Conservation (phyloP, 2,888 invertebrate species). For the Agriopis leucophaearia region DNA sequence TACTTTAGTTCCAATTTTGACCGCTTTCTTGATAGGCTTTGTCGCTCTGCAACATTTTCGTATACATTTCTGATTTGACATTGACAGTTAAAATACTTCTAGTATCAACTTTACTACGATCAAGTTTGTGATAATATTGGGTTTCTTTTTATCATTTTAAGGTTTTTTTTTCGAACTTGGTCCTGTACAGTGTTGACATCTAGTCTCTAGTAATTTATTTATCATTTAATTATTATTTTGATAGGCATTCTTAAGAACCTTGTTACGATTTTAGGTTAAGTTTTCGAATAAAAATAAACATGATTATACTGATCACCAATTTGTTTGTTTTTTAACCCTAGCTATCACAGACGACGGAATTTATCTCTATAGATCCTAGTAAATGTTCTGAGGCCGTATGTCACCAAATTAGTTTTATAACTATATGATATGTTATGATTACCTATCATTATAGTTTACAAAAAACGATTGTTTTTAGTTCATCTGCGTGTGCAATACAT, state of each 20-base stretch:
- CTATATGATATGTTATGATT: no score
- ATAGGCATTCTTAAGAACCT: conserved; percentile 64
- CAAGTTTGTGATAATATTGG: conserved; percentile 61
- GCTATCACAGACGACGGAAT: neutral
- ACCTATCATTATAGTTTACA: no score
- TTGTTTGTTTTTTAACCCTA: conserved; percentile 4
- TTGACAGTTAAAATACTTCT: neutral
- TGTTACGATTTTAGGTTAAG: conserved; percentile 75
- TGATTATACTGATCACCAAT: conserved; percentile 6
- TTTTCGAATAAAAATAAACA: conserved; percentile 72
- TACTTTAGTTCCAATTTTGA: no score
- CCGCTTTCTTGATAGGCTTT: no score
- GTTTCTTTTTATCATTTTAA: conserved; percentile 47
- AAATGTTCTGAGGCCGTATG: no score
- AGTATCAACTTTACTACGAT: conserved; percentile 30
- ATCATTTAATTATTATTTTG: conserved; percentile 58
- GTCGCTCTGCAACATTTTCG: no score
- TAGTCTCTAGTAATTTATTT: conserved; percentile 83
- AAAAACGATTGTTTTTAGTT: no score
- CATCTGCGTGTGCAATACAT: no score
- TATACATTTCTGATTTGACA: no score
- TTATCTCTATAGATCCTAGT: no score
- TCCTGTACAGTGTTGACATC: conserved; percentile 75
- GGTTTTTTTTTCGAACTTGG: conserved; percentile 59
- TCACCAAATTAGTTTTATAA: no score